Conservation (phyloP, 2,797 vertebrate species). For the Pseudomugil gertrudae region DNA sequence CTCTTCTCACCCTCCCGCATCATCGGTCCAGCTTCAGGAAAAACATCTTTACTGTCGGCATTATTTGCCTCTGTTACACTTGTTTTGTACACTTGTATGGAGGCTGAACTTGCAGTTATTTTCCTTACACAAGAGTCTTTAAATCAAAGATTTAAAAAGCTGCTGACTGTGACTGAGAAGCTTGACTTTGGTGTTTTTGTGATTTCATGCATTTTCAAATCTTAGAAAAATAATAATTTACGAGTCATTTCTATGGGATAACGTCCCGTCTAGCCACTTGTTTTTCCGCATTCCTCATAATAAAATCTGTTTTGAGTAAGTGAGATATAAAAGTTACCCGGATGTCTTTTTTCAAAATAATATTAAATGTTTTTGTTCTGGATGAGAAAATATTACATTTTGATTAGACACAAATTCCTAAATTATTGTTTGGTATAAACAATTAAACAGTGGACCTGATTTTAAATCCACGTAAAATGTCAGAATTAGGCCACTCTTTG, state of each 20-base stretch:
- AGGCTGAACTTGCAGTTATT: not conserved
- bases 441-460: not conserved
- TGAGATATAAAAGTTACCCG: not conserved
- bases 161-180: not conserved
- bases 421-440: not conserved
- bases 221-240: not conserved
- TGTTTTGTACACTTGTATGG: not conserved
- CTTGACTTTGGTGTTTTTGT: conserved; percentile 1
- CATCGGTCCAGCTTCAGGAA: conserved; percentile 10
- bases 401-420: not conserved
- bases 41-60: not conserved
- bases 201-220: not conserved
- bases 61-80: not conserved
- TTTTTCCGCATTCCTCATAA: not conserved
- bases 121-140: not conserved
- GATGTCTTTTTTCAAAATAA: conserved; percentile 1
- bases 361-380: not conserved
- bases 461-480: not conserved
- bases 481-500: not conserved
- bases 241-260: no score
- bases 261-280: not conserved
- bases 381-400: not conserved
- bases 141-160: conserved; percentile 3
- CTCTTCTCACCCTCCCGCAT: conserved; percentile 22
- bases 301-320: not conserved